Conservation (phyloP, 2,888 invertebrate genomes). For the Petrolisthes manimaculis region DNA sequence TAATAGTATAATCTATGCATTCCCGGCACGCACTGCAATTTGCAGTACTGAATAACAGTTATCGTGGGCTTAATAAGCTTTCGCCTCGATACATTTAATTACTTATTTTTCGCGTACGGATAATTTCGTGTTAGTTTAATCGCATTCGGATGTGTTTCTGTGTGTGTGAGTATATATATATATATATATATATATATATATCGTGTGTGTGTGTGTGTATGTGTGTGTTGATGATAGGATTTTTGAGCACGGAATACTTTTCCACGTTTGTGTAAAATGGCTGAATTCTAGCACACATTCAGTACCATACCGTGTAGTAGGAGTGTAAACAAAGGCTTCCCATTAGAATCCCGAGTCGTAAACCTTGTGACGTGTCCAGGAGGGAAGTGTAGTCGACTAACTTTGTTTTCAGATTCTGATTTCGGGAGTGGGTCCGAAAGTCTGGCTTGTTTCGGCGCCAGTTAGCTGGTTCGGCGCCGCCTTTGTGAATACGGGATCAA, state of each 20-base stretch:
- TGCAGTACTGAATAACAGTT: neutral
- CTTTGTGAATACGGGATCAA: slow-evolving; percentile 23
- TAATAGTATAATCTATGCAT: slow-evolving; percentile 27
- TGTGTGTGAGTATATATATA: no score
- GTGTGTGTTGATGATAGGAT: no score
- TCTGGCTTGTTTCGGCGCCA: neutral
- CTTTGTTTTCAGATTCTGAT: neutral
- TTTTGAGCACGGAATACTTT: no score
- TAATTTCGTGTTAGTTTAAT: no score
- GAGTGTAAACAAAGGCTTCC: no score
- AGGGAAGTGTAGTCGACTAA: neutral
- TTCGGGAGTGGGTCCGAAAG: neutral
- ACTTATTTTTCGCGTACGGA: no score
- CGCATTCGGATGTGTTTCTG: no score
- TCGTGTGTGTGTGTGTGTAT: no score
- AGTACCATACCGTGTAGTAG: no score
- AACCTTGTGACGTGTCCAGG: neutral
- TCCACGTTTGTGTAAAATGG: no score
- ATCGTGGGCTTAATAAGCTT: neutral
- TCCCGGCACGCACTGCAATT: slow-evolving; percentile 9
- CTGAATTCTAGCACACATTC: no score
- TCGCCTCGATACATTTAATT: neutral
- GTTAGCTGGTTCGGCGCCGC: neutral
- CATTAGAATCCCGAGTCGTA: neutral
- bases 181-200: no score